Evolutionary conservation across 1,140 invertebrate genomes (phyloP), one percentile per base, ranked within the genome.

Genomic region (Dendrolimus kikuchii): DNA sequence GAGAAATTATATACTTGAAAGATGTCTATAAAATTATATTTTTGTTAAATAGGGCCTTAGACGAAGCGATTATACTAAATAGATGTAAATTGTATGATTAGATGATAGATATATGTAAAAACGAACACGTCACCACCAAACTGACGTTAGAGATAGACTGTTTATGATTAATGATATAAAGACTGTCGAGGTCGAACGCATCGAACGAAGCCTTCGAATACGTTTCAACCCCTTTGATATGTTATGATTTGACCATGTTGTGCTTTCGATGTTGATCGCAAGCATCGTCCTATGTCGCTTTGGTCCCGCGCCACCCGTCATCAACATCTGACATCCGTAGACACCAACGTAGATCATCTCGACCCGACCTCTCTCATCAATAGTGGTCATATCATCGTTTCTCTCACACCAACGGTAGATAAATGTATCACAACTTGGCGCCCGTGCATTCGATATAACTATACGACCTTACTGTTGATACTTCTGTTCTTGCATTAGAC

Each of bases 361-460:
- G 74, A 72, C 71, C 78, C 68, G 69, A 68, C 70, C 68, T 79
- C 70, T 68, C 39, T 77, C 80, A 81, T 81, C 66, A 23, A 23
- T 85, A 85, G 78, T 62, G 66, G 68, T 71, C 80, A 81, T 78
- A 62, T 71, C 77, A 81, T 83, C 71, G 74, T 75, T 69, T 82
- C 60, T 73, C 64, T 79, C 79, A 82, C 75, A 74, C 66, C 79
- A 73, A 70, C 73, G 74, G 74, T 86, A 86, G 82, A 86, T 84
- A 84, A 84, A 77, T 84, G 83, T 86, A 86, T 86, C 83, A 86
- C 83, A 86, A 83, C 66, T 84, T 83, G 74, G 78, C 83, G 83
- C 83, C 83, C 83, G 79, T 80, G 64, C 75, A 80, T 76, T 62
- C 58, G 51, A 67, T 23, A 23, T 23, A 23, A 23, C 23, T 23